Base-by-base conservation (phyloP, 2,888 invertebrate genomes). In the Sturmia bella region DNA sequence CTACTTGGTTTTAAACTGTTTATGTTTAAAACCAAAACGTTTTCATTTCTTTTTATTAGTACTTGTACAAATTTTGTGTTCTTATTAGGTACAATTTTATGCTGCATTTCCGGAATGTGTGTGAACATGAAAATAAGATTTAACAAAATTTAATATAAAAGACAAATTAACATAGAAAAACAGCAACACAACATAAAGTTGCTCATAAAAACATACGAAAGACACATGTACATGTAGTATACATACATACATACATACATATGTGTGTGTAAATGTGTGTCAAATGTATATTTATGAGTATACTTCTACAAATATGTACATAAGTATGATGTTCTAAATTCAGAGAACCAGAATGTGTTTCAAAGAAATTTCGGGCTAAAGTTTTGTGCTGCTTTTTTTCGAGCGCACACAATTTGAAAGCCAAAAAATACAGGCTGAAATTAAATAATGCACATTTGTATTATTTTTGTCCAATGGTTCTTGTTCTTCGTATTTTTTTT, bases 41-140 rank as follows among this genome's bases (percentile, higher is more conserved):
- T 27, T 37, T 59, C 3, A 15, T 12, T 48, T 45, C 5, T 2
- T 48, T 37, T 50, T 48, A 17, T 48, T n/a, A 19, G 6, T 43
- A 9, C 19, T 50, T 70, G 1, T 41, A 21, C 48, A 11, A 27
- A 11, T 37, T 50, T 64, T 19, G 6, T 21, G 52, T 41, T 43
- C 63, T 54, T 52, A 27, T 74, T 69, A 63, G 57, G 52, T 70
- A 45, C 21, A 61, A 43, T 59, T 61, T 63, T 77, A 69, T 81
- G 61, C 59, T 76, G 81, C 73, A 81, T 81, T 77, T 81, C 81
- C 81, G 77, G 81, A 74, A 45, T 24, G 56, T 45, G 12, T 57
- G 61, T 63, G 32, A 57, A 54, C 66, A 66, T 59, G 61, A 63
- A 61, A 61, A 68, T 61, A 39, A 68, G 43, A 79, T 66, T 68